Evolutionary conservation across 2,888 invertebrate genomes (phyloP).

Genomic region (Acleris laterana): DNA sequence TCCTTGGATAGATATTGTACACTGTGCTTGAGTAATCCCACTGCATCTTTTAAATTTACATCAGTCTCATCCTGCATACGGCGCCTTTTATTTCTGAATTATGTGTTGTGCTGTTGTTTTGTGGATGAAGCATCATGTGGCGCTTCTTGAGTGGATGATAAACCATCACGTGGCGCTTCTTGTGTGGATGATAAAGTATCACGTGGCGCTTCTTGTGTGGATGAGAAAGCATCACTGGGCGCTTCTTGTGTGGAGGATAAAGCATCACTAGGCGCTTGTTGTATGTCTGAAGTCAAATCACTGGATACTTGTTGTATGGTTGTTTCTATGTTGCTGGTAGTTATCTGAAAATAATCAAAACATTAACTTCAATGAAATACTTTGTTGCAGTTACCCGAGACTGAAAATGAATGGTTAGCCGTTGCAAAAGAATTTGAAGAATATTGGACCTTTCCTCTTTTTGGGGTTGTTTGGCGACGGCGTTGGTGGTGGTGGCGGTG

Average conservation of each 20-base stretch:
- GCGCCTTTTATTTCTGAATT: slow-evolving; percentile 40
- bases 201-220: slow-evolving; percentile 38
- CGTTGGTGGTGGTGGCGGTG: slow-evolving; percentile 2
- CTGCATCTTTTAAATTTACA: slow-evolving; percentile 35
- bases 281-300: slow-evolving; percentile 35
- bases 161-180: slow-evolving; percentile 1
- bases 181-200: slow-evolving; percentile 13
- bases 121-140: slow-evolving; percentile 33
- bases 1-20: slow-evolving; percentile 42
- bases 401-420: slow-evolving; percentile 11
- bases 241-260: slow-evolving; percentile 40
- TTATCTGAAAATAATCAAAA: slow-evolving; percentile 14
- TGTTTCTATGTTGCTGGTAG: slow-evolving; percentile 27
- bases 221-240: slow-evolving; percentile 38
- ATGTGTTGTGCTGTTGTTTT: slow-evolving; percentile 37
- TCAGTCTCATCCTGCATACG: slow-evolving; percentile 17
- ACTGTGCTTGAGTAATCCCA: slow-evolving; percentile 42
- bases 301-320: slow-evolving; percentile 28
- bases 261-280: slow-evolving; percentile 38
- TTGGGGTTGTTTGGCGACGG: slow-evolving; percentile 6
- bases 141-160: slow-evolving; percentile 2
- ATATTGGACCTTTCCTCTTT: slow-evolving; percentile 17
- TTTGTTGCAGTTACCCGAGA: slow-evolving; percentile 3
- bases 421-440: slow-evolving; percentile 13
- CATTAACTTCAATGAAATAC: slow-evolving; percentile 2